Base-by-base conservation (phyloP, 2,888 invertebrate genomes). In the Drosophila borealis region DNA sequence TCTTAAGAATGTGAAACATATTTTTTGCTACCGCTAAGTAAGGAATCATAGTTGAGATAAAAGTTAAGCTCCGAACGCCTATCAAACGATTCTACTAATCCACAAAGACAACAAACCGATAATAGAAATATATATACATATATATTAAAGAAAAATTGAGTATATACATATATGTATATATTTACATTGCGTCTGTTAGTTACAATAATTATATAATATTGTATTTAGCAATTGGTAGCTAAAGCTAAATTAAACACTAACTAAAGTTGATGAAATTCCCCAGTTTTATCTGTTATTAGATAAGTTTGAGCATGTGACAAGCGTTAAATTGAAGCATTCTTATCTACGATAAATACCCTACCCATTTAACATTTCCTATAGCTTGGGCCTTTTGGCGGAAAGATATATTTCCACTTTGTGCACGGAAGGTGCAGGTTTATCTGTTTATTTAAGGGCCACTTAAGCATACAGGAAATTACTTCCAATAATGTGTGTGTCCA, bases 211-310 rank as follows among this genome's bases (percentile, higher is more conserved):
- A 75, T 70, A 72, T 77, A 29, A 29, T 71, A 84, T 72, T 81
- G 73, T 82, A 78, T 85, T 88, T 80, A 82, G 74, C 75, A 85
- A 81, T 71, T 74, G 70, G 42, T 79, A 72, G 73, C 67, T 29
- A 81, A 54, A 66, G 48, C 78, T 72, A 70, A 79, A 88, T 88
- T 85, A 85, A 75, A 85, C 67, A 70, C 51, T 63, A 73, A 73
- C 75, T 70, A 70, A 75, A 76, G 69, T 73, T 87, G 61, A 61
- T 42, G 21, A 49, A 29, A 21, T 14, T 17, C 3, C 13, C n/a
- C 5, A 48, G 48, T 41, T 21, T 45, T 13, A 46, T 55, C 55
- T 44, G 11, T 3, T 6, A 1, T 14, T 14, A 51, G 62, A 50
- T 37, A 13, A 55, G 19, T 33, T 4, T 10, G 29, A 10, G 14